phyloP scores from a whole-genome alignment of 2,113 vertebrate genomes.

The Origma solitaria region DNA sequence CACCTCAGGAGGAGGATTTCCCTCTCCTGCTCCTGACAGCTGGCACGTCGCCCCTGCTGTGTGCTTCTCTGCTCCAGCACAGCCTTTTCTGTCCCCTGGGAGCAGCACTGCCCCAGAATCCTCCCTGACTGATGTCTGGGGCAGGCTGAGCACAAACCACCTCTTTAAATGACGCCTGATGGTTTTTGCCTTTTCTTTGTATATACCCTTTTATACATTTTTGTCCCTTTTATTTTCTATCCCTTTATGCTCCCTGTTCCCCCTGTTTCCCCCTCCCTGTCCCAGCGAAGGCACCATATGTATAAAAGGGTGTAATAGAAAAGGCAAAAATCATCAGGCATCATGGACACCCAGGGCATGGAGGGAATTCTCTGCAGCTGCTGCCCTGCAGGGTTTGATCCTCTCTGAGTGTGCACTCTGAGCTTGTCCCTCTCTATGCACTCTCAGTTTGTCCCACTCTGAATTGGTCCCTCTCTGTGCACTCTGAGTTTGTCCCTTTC shows the following conservation, averaged over 20 bases:
- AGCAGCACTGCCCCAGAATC: neutral
- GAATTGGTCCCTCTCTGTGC: too few relatives aligned
- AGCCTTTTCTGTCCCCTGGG: rapidly evolving
- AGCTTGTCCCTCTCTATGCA: too few relatives aligned
- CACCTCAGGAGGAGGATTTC: neutral
- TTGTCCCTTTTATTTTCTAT: too few relatives aligned
- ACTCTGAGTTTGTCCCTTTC: too few relatives aligned
- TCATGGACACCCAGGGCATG: neutral
- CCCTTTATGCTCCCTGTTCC: too few relatives aligned
- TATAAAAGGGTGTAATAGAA: too few relatives aligned
- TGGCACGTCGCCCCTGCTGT: neutral
- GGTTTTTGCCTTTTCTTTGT: too few relatives aligned
- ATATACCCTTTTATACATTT: too few relatives aligned
- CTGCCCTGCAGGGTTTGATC: neutral
- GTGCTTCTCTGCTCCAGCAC: neutral
- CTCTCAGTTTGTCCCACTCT: too few relatives aligned
- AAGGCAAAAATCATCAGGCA: too few relatives aligned
- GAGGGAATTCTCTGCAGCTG: neutral
- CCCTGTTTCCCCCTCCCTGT: too few relatives aligned
- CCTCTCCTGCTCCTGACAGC: neutral
- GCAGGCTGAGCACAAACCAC: neutral
- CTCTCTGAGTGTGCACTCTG: neutral
- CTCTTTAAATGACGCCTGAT: neutral
- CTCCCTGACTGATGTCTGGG: rapidly evolving
- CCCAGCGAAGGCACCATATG: too few relatives aligned